Evolutionary conservation across 1,140 invertebrate species (phyloP).

Genomic region (Nasonia vitripennis): DNA sequence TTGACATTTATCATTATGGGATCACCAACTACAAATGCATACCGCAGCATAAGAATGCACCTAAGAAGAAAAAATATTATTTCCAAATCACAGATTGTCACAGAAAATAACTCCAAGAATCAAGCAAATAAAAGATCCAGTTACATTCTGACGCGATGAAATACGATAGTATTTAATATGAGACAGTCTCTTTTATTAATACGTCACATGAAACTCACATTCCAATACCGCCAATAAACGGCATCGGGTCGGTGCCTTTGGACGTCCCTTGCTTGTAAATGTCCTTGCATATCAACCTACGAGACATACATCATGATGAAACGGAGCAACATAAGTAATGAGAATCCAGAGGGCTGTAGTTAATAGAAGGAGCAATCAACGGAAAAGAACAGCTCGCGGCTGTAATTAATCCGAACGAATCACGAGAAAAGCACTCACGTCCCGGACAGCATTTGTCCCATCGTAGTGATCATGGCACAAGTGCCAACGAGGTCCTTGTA

Average conservation of each 20-base stretch:
- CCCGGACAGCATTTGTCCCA: conserved; percentile 72
- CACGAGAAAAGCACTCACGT: conserved; percentile 65
- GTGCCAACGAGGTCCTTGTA: conserved; percentile 71
- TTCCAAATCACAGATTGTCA: not conserved
- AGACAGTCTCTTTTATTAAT: not conserved
- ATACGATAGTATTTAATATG: not conserved
- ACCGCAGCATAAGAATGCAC: conserved; percentile 82
- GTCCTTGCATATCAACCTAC: conserved; percentile 80
- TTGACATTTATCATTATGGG: conserved; percentile 84
- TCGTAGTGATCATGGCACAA: conserved; percentile 67
- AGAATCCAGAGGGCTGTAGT: not conserved
- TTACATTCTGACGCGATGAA: conserved; percentile 14
- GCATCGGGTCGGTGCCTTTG: conserved; percentile 78
- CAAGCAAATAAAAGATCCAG: not conserved
- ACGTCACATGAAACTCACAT: conserved; percentile 78
- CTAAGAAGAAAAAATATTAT: conserved; percentile 70
- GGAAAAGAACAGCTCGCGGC: not conserved
- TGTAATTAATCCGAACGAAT: not conserved
- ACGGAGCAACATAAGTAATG: not conserved
- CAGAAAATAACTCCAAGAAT: not conserved
- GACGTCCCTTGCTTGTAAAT: conserved; percentile 81
- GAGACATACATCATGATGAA: conserved; percentile 46
- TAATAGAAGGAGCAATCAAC: not conserved
- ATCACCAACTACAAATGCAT: conserved; percentile 82
- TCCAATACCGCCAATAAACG: conserved; percentile 83